Percentiles rank a stretch among this genome's conserved stretches.
Evolutionary conservation across 2,797 vertebrate genomes (phyloP).

Genomic region (Falco columbarius): DNA sequence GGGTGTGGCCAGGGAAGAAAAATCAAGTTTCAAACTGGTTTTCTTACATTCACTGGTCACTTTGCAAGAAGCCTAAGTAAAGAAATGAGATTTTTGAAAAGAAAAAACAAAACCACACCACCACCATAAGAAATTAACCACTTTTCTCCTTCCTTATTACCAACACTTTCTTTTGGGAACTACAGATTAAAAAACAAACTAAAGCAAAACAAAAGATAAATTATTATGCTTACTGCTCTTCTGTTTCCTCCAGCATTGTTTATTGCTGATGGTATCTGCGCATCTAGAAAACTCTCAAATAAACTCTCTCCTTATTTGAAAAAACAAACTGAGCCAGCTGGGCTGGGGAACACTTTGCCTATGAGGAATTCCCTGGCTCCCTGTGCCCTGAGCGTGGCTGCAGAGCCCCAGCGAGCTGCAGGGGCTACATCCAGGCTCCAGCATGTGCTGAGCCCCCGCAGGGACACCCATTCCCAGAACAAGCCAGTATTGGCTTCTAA

Average conservation of each 20-base stretch:
- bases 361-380: background rate
- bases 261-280: background rate
- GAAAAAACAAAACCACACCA: background rate
- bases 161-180: background rate
- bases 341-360: background rate
- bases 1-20: no score
- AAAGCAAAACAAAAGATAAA: background rate
- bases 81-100: background rate
- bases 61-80: background rate
- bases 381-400: background rate
- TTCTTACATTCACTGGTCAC: background rate
- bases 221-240: background rate
- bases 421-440: background rate
- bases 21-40: background rate
- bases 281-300: constrained; percentile 7
- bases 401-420: background rate
- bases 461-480: background rate
- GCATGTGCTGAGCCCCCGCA: background rate
- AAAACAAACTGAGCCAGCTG: background rate
- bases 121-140: background rate
- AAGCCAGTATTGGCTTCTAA: background rate
- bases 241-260: background rate
- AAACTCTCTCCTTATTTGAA: background rate
- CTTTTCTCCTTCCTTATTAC: background rate
- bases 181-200: background rate